Base-by-base conservation (phyloP, 2,888 invertebrate species). In the Gisinianus flammeolus region DNA sequence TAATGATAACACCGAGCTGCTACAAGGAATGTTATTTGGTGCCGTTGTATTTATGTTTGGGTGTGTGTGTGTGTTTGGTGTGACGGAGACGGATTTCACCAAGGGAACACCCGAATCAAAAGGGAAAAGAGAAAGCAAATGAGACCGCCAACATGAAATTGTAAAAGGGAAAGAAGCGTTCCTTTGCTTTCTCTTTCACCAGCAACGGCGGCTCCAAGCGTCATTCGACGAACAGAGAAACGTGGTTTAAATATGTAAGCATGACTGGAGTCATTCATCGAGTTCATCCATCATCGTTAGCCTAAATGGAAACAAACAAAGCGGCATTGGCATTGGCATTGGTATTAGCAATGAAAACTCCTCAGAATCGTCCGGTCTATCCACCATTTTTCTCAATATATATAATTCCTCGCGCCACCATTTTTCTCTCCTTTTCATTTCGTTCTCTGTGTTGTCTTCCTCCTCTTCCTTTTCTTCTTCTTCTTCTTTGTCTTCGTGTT, bases 271-370 rank as follows among this genome's bases (percentile, higher is more conserved):
- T 69, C 69, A 69, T 69, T 69, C 69, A 68, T 68, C 68, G 4
- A 35, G 44, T 44, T 44, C 69, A 69, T 69, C 44, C 69, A 69
- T 69, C 69, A 69, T 69, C 69, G 52, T 69, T 69, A 69, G 44
- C 69, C 31, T 44, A 69, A 69, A 69, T 69, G 69, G 69, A 69
- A 69, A 69, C 52, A 69, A 69, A 69, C 69, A 69, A 69, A 69
- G 69, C 22, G 44, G 44, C 69, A 69, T 69, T 69, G 28, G 62
- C 5, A 12, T 12, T 35, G 35, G 44, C 12, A 19, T 19, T 44
- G 44, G 6, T 16, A 6, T 19, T 44, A 6, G 44, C 12, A 44
- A 5, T 35, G 35, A 35, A 35, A 35, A 35, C 12, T 5, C 35
- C 6, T 35, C 35, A 35, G 35, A 12, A 35, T 35, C n/a, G n/a